Evolutionary conservation across 2,797 vertebrate genomes (phyloP), one percentile per base, ranked within the genome.

Genomic region (Pangasius sanitwongsei): DNA sequence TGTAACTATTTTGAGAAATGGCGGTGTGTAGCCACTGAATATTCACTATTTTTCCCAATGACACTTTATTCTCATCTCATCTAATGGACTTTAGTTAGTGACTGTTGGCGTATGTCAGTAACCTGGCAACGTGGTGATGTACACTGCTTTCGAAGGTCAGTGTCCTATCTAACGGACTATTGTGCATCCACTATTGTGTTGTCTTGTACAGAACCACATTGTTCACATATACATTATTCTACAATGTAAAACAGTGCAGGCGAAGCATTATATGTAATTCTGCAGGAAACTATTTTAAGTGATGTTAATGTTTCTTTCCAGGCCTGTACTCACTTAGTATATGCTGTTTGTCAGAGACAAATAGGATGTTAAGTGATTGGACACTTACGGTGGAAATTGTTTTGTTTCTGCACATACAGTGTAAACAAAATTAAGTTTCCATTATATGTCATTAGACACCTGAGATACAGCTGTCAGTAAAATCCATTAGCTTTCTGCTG

Each of bases 391-490:
- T 28, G n/a, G 55, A 86, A 85, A 78, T 44, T 18, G 70, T 23
- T 25, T 37, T 34, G 63, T 74, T 72, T 44, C 67, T 28, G 37
- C 25, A 37, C 23, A 53, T 37, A 48, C 82, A 84, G 37, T 84
- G 86, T 77, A 89, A 84, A 87, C 86, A 87, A 86, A 75, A 34
- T 28, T 59, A 67, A 34, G 9, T 34, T 86, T 88, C 77, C 87
- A 86, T 90, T 88, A 88, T 69, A 34, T 63, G 65, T 50, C 83
- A 75, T 87, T 87, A 88, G 87, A 61, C 75, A 86, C 77, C 83
- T 83, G 74, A 90, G 83, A 20, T 37, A 69, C 28, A 23, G 61
- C 20, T 48, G 82, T 81, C 81, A 3, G 67, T 28, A 18, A 83
- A 85, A 85, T 57, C 81, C 89, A 89, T 87, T 89, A 87, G 89